A percentile compares a stretch with the other conserved stretches of the same genome.
Conservation (phyloP, 2,888 invertebrate genomes). For the Sarcophaga variegata region DNA sequence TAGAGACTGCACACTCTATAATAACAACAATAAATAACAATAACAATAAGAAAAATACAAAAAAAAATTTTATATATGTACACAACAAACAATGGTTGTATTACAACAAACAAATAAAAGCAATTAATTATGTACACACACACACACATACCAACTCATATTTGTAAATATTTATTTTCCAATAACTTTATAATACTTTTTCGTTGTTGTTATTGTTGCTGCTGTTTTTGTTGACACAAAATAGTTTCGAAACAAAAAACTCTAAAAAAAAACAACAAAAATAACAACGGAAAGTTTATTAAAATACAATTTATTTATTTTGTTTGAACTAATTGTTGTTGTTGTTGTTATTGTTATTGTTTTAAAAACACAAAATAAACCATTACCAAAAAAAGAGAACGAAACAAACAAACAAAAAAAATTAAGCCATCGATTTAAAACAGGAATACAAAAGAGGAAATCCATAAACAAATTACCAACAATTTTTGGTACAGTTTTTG, state of each 20-base stretch:
- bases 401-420: background rate
- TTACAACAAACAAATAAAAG: background rate
- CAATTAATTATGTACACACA: slow-evolving; percentile 6
- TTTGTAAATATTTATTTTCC: background rate
- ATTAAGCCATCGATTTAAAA: background rate
- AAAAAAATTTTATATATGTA: too few relatives aligned
- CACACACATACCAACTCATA: background rate
- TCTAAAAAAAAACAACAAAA: slow-evolving; percentile 13
- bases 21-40: too few relatives aligned
- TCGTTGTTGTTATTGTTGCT: background rate
- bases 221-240: background rate
- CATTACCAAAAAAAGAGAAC: background rate
- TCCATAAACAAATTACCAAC: background rate
- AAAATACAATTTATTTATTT: slow-evolving; percentile 42
- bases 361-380: slow-evolving; percentile 24
- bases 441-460: slow-evolving; percentile 2
- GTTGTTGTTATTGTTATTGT: background rate
- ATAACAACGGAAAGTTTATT: slow-evolving; percentile 47
- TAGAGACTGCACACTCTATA: background rate
- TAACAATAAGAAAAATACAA: too few relatives aligned
- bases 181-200: background rate
- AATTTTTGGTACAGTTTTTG: background rate
- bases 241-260: background rate
- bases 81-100: too few relatives aligned
- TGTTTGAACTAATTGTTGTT: slow-evolving; percentile 43